Percentiles rank a stretch among this genome's conserved stretches.
These are phyloP conservation scores for Falco berigora DNA, from an alignment of 2,797 vertebrate species.

Conservation along the genomic window DNA sequence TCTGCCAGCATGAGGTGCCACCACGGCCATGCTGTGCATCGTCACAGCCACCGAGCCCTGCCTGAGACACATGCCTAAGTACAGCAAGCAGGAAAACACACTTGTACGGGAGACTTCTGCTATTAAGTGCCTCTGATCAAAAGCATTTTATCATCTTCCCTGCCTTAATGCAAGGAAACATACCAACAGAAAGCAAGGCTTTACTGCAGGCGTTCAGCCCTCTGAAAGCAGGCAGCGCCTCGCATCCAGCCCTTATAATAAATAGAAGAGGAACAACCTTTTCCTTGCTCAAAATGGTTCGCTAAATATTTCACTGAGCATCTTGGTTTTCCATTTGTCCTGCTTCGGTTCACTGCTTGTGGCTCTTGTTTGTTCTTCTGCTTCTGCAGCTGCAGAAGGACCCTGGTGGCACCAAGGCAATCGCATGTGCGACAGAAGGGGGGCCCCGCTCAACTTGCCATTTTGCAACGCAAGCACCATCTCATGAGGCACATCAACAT, in stretches of 20 bases:
- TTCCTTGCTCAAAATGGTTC: neutral
- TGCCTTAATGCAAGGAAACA: neutral
- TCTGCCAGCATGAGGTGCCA: neutral
- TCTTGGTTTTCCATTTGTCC: neutral
- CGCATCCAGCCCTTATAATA: neutral
- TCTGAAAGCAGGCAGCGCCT: neutral
- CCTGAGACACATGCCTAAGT: neutral
- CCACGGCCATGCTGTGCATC: neutral
- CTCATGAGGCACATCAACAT: neutral
- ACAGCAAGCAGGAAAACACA: neutral
- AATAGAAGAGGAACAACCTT: neutral
- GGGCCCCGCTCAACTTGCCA: rapidly evolving
- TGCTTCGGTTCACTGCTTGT: neutral
- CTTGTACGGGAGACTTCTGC: neutral
- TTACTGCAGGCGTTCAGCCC: neutral
- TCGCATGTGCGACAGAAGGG: rapidly evolving
- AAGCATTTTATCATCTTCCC: neutral
- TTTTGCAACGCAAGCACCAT: neutral
- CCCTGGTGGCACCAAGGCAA: neutral
- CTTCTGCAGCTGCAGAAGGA: neutral
- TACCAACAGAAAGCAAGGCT: neutral
- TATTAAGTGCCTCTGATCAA: neutral
- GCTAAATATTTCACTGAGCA: slow-evolving; percentile 15
- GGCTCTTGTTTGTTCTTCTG: neutral
- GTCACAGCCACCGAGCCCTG: neutral